Conservation (phyloP, 1,140 invertebrate genomes). For the Diploscapter pachys region DNA sequence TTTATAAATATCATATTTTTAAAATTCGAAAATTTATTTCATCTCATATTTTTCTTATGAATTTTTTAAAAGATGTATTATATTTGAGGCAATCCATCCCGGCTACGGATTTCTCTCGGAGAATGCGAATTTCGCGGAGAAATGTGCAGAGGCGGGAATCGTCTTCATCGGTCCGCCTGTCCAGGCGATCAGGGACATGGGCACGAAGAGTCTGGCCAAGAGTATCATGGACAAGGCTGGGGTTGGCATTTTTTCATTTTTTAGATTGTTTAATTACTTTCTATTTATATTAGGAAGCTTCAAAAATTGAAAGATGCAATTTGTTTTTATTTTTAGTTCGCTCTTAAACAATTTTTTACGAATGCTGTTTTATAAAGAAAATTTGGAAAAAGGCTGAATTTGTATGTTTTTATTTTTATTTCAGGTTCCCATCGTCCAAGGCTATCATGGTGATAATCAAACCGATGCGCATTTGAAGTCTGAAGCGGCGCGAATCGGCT, state of each 20-base stretch:
- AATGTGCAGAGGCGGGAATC: slow-evolving; percentile 66
- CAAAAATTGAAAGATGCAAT: too few relatives aligned
- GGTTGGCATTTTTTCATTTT: slow-evolving; percentile 33
- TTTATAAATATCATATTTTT: background rate
- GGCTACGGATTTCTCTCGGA: slow-evolving; percentile 92
- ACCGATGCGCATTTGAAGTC: slow-evolving; percentile 34
- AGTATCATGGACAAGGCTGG: slow-evolving; percentile 53
- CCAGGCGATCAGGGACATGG: slow-evolving; percentile 92
- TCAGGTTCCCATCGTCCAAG: slow-evolving; percentile 30
- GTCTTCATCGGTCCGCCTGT: slow-evolving; percentile 91
- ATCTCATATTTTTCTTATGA: too few relatives aligned
- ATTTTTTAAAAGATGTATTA: too few relatives aligned
- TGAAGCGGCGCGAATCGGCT: slow-evolving; percentile 60
- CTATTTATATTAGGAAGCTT: too few relatives aligned
- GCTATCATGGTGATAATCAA: slow-evolving; percentile 41
- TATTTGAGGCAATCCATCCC: slow-evolving; percentile 80
- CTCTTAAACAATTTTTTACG: too few relatives aligned
- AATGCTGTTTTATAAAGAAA: too few relatives aligned
- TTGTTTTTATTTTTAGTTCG: too few relatives aligned
- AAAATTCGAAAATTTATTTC: too few relatives aligned
- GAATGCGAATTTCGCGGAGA: slow-evolving; percentile 87
- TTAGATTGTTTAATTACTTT: background rate
- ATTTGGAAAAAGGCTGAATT: too few relatives aligned
- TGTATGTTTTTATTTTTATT: background rate
- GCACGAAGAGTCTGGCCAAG: slow-evolving; percentile 72